Evolutionary conservation across 2,113 vertebrate species (phyloP).

Genomic region (Triplophysa dalaica): DNA sequence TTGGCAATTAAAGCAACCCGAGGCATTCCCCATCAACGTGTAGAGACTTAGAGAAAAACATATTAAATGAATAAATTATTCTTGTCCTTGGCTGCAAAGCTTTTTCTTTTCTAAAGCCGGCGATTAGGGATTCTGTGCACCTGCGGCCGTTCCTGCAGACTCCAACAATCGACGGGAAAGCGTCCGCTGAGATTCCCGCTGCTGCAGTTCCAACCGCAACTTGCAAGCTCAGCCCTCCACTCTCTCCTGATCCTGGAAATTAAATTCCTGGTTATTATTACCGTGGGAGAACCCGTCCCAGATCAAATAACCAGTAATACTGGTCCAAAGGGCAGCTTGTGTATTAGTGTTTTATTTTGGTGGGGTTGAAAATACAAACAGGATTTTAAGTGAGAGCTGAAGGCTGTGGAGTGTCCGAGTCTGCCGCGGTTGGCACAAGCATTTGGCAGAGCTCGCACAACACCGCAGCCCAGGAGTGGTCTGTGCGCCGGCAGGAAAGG

Average conservation of each 20-base stretch:
- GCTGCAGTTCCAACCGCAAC: conserved; percentile 27
- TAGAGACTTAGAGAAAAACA: not conserved
- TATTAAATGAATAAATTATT: conserved; percentile 31
- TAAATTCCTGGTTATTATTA: conserved; percentile 16
- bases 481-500: conserved; percentile 49
- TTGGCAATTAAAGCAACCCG: conserved; percentile 32
- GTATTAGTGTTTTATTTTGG: not conserved
- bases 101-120: conserved; percentile 9
- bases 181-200: conserved; percentile 39
- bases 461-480: conserved; percentile 32
- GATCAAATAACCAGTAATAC: conserved; percentile 32
- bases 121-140: conserved; percentile 54
- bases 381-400: not conserved
- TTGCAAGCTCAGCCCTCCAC: conserved; percentile 20
- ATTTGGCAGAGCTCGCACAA: conserved; percentile 41
- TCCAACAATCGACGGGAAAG: conserved; percentile 38
- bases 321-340: not conserved
- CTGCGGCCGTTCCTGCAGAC: conserved; percentile 41
- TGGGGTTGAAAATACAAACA: not conserved
- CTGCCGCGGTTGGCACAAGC: conserved; percentile 30
- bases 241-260: conserved; percentile 30
- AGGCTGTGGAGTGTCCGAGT: not conserved
- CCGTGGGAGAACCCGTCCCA: conserved; percentile 13
- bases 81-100: conserved; percentile 11
- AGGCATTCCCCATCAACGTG: not conserved